Evolutionary conservation across 2,113 vertebrate genomes (phyloP), one percentile per base, ranked within the genome.

Genomic region (Stigmatopora nigra): DNA sequence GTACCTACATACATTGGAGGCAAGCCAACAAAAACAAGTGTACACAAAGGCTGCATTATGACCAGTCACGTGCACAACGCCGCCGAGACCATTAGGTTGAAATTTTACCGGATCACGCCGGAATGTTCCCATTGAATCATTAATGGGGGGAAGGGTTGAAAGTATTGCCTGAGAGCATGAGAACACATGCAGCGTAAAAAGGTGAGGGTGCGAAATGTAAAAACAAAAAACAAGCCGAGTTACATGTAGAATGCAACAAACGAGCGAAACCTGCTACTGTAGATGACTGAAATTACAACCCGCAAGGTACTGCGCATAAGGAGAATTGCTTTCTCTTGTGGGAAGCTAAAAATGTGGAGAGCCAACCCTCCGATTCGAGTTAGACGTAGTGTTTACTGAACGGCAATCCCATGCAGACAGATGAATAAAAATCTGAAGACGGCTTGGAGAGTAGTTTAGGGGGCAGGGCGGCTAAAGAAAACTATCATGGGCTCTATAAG

Each of bases 261-360:
- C 84, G 48, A 62, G 68, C 75, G 85, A 82, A 82, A 81, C 71
- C 86, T 88, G 88, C 89, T 88, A 88, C 88, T 91, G 90, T 91
- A 92, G 91, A 92, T 91, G 91, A 89, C 88, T 87, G 71, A 89
- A 90, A 90, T 89, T 89, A 89, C 86, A 88, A 86, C 82, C 88
- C 88, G 87, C 86, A 87, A 31, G 88, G 84, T 83, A 84, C 86
- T 87, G 87, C 85, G 86, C 87, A 31, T 83, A 83, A 79, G 65
- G 72, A 79, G 69, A 61, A 75, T 72, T 71, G 79, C 56, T 61
- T 64, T 68, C 51, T 68, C 59, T 45, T 47, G 69, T 69, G 71
- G 45, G 11, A 48, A 20, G 12, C 1, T 12, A 35, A 80, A 86
- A 78, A 82, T 71, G 68, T 73, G 6, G 38, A 74, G 68, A 76